Evolutionary conservation across 2,888 invertebrate species (phyloP).

Genomic region (Taphrorychus bicolor): DNA sequence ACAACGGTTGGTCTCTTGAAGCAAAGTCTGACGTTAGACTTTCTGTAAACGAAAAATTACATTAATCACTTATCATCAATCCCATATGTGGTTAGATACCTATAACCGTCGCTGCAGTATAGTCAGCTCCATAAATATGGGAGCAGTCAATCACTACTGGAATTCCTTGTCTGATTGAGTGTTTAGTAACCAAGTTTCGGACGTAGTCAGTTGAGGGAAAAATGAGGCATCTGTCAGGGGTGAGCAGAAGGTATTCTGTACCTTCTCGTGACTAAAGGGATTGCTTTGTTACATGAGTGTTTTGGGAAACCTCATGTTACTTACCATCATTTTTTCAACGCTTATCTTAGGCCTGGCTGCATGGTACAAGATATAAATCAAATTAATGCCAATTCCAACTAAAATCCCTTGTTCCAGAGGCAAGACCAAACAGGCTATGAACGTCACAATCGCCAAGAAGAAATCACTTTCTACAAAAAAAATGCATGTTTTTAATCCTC

Average conservation of each 20-base stretch:
- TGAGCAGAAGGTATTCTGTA: conserved; percentile 80
- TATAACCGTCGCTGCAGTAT: conserved; percentile 83
- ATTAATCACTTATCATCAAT: not conserved
- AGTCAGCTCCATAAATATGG: conserved; percentile 90
- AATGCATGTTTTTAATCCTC: not conserved
- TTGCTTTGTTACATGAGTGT: not conserved
- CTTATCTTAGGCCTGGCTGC: conserved; percentile 86
- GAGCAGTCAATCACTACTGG: conserved; percentile 88
- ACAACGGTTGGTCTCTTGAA: conserved; percentile 73
- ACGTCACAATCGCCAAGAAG: conserved; percentile 83
- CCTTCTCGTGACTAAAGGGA: conserved; percentile 70
- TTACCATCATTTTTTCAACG: conserved; percentile 74
- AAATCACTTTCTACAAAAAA: conserved; percentile 77
- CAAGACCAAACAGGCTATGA: conserved; percentile 81
- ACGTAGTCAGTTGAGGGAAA: conserved; percentile 92
- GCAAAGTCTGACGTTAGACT: conserved; percentile 80
- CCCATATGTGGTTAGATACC: not conserved
- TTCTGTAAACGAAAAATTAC: conserved; percentile 54
- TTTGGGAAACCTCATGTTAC: conserved; percentile 17
- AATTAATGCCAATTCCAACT: conserved; percentile 80
- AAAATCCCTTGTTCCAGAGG: conserved; percentile 89
- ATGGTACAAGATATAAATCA: conserved; percentile 85
- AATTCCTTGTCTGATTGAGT: conserved; percentile 71
- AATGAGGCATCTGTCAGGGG: conserved; percentile 86
- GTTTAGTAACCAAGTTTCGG: conserved; percentile 82